These are phyloP conservation scores for Sarotherodon lohbergeri DNA, from an alignment of 2,113 vertebrate genomes.

Conservation along the genomic window DNA sequence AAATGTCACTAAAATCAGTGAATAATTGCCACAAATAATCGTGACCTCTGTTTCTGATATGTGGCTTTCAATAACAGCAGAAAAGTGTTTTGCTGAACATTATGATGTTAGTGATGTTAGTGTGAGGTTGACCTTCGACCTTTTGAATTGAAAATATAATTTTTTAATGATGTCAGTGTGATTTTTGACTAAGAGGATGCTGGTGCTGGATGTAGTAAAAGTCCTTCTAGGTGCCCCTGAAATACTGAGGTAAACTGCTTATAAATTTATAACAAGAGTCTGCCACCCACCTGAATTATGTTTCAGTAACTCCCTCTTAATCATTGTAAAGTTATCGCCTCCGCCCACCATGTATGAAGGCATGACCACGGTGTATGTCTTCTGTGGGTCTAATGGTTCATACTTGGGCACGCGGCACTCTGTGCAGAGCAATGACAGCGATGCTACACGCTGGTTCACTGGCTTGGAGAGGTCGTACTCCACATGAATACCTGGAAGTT, in stretches of 20 bases:
- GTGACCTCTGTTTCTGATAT: too few species aligned
- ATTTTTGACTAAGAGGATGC: background rate
- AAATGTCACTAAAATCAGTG: too few species aligned
- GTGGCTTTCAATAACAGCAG: too few species aligned
- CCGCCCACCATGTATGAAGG: constrained; percentile 77
- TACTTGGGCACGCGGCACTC: constrained; percentile 82
- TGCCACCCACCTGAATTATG: constrained; percentile 79
- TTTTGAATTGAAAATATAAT: background rate
- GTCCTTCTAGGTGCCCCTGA: background rate
- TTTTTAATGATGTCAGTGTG: background rate
- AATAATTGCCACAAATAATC: too few species aligned
- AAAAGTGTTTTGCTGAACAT: background rate
- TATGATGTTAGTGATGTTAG: background rate
- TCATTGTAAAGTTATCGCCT: constrained; percentile 82
- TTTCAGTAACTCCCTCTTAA: constrained; percentile 76
- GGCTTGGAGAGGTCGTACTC: constrained; percentile 77
- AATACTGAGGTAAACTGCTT: background rate
- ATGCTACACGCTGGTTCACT: constrained; percentile 72
- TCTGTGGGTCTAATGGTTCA: constrained; percentile 67
- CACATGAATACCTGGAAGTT: constrained; percentile 79
- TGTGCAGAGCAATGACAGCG: constrained; percentile 78
- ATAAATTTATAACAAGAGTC: background rate
- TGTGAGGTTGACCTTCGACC: background rate
- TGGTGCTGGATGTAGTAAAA: background rate
- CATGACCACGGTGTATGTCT: constrained; percentile 78